Evolutionary conservation across 2,888 invertebrate species (phyloP), one percentile per base, ranked within the genome.

Genomic region (Tuberolachnus salignus): DNA sequence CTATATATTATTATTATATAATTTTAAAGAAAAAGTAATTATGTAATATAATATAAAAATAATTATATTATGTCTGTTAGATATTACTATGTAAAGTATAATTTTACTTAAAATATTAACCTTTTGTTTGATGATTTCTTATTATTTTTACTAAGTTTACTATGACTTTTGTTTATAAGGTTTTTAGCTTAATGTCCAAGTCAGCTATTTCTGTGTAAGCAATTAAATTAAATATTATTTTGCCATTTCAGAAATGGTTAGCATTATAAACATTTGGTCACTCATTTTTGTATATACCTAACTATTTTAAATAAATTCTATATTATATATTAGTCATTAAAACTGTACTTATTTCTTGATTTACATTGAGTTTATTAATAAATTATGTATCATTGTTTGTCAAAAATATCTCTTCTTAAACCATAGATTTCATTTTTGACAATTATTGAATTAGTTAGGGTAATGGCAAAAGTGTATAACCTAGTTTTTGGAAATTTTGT

Each of bases 221-320:
- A 66, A 34, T 34, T 34, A 63, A 34, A 59, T 59, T n/a, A 46
- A 19, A n/a, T 23, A 74, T 34, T 53, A 51, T 64, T 74, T 63
- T 64, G n/a, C 13, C 51, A 64, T 74, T 74, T 74, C 63, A 63
- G 63, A 74, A 64, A 64, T 53, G 2, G 44, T 64, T 74, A 53
- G 73, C 63, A 53, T 64, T 53, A 53, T 9, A 74, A 74, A 64
- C 42, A 63, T 53, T 73, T 53, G 51, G 63, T 51, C 64, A 74
- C 64, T 53, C 53, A 53, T 64, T 23, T n/a, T 44, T 74, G 73
- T 74, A 74, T 53, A 74, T 74, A 74, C 3, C 34, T 34, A 53
- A 74, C 64, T 74, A 71, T 74, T 42, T 44, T 16, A 21, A 74
- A 74, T 74, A 74, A 53, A 74, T 72, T 72, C 59, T 72, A 19